Base-by-base conservation (phyloP, 1,140 invertebrate genomes). In the Diabrotica virgifera region DNA sequence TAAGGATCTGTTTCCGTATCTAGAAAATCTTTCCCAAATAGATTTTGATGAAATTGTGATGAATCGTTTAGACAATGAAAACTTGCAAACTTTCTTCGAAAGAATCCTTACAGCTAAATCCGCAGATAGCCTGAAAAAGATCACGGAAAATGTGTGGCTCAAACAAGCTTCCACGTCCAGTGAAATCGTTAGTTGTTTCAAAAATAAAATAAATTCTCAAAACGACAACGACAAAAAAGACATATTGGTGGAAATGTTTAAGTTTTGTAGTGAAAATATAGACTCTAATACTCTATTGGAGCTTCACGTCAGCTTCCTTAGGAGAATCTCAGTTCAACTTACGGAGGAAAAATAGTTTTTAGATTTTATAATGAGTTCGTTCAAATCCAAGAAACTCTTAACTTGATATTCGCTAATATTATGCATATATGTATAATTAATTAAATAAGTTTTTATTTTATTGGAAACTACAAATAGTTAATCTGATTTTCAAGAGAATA, bases 41-140 rank as follows among this genome's bases (percentile, higher is more conserved):
- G 53, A 70, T 53, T 59, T 68, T 10, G 52, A 40, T 7, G 54
- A 68, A 50, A 56, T 66, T 13, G 57, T 70, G 6, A 56, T 68
- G 5, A 50, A 65, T 3, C 51, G 66, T 13, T 35, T 68, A 12
- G 36, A 59, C 10, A 37, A n/a, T 6, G 38, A 61, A 38, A 65
- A 68, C 24, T 36, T 63, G 11, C 13, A n/a, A 5, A 50, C n/a
- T n/a, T 70, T 70, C 54, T 54, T 70, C 10, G 52, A 54, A 8
- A 55, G 55, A 59, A 66, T 70, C 24, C 52, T 40, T 3, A 35
- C n/a, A 69, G 24, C 8, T n/a, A 35, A 51, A 63, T 51, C 62
- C 52, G 57, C n/a, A 11, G 6, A 54, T 11, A 7, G 10, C 11
- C 0, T 7, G 9, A 36, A 52, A 62, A 59, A 54, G 7, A 12